Evolutionary conservation across 1,140 invertebrate genomes (phyloP).

Genomic region (Maniola jurtina): DNA sequence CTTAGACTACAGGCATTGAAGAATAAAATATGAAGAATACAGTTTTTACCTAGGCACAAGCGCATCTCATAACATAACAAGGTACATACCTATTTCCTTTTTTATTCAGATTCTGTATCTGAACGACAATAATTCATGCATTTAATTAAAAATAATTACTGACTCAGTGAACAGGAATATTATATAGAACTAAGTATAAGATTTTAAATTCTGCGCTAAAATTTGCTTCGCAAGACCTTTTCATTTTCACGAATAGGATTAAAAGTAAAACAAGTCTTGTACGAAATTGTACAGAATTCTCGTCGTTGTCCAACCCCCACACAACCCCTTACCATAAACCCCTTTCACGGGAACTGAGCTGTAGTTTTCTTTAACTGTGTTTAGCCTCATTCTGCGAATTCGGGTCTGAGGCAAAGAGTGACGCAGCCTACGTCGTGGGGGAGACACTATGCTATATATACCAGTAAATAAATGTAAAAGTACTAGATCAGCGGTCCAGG

Average conservation of each 20-base stretch:
- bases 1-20: too few relatives aligned
- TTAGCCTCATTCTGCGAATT: background rate
- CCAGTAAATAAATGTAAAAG: too few relatives aligned
- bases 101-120: too few relatives aligned
- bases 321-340: background rate
- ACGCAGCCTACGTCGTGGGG: background rate
- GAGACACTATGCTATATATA: too few relatives aligned
- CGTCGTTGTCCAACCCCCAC: background rate
- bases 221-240: background rate
- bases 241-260: background rate
- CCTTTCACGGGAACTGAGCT: conserved; percentile 2
- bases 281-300: background rate
- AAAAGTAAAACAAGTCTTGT: conserved; percentile 3
- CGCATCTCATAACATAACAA: too few relatives aligned
- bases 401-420: background rate
- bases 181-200: background rate
- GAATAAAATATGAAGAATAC: too few relatives aligned
- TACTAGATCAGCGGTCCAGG: too few relatives aligned
- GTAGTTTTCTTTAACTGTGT: background rate
- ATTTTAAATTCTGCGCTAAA: background rate
- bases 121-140: background rate
- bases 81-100: too few relatives aligned
- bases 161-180: background rate
- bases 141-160: background rate
- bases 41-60: too few relatives aligned